These are phyloP conservation scores for Asarcornis scutulata DNA, from an alignment of 2,113 vertebrate species.

Conservation along the genomic window DNA sequence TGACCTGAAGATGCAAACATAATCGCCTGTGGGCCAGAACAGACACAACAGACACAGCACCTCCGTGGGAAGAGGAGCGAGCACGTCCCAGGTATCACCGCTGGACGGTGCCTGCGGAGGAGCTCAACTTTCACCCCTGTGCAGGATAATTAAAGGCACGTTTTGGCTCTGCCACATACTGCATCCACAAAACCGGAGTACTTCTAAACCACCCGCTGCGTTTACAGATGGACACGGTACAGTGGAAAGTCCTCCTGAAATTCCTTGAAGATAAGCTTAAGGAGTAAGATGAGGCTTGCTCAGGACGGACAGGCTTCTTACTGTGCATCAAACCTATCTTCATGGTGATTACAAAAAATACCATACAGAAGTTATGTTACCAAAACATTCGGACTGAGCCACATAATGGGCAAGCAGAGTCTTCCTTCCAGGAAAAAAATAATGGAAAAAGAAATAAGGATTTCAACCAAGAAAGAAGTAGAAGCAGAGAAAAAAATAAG, in stretches of 20 bases:
- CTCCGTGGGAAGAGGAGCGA: not conserved
- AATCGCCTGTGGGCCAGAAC: not conserved
- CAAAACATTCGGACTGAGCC: not conserved
- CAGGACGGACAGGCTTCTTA: not conserved
- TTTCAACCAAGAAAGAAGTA: not conserved
- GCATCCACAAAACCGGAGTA: not conserved
- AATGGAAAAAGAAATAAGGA: not conserved
- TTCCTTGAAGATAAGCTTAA: not conserved
- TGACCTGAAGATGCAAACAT: not conserved
- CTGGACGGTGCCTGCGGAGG: not conserved
- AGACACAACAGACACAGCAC: not conserved
- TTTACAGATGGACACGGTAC: not conserved
- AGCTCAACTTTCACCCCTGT: not conserved
- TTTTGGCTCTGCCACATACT: not conserved
- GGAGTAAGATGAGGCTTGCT: not conserved
- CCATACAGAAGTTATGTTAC: not conserved
- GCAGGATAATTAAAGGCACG: not conserved
- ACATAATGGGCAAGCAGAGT: not conserved
- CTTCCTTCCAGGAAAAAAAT: not conserved
- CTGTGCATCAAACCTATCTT: not conserved
- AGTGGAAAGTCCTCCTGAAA: not conserved
- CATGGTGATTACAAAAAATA: not conserved
- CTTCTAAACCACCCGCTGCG: not conserved
- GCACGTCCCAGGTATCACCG: not conserved
- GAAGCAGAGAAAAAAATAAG: not conserved